Conservation (phyloP, 2,888 invertebrate genomes). For the Chrysina gloriosa region DNA sequence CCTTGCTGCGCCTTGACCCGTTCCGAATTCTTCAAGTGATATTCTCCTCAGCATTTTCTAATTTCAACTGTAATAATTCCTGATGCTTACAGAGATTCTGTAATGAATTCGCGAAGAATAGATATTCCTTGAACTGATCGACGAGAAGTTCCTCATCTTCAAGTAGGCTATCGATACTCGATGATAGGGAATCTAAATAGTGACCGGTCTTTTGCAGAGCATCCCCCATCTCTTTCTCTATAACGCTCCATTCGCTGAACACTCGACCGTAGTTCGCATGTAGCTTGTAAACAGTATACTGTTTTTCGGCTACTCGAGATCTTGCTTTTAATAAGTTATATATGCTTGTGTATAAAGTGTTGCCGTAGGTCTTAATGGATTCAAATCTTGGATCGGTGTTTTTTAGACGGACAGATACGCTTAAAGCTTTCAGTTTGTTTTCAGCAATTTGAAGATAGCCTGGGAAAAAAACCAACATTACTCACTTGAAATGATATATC, state of each 20-base stretch:
- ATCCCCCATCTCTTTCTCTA: conserved; percentile 84
- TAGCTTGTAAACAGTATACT: conserved; percentile 81
- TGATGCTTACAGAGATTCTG: conserved; percentile 81
- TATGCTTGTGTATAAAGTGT: conserved; percentile 74
- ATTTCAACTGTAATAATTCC: conserved; percentile 77
- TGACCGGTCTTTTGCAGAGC: conserved; percentile 78
- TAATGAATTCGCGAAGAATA: conserved; percentile 80
- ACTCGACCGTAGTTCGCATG: conserved; percentile 85
- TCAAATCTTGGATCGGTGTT: conserved; percentile 81
- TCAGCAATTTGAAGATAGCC: conserved; percentile 82
- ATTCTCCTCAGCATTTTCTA: conserved; percentile 77
- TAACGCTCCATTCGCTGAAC: conserved; percentile 87
- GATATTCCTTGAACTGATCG: conserved; percentile 86
- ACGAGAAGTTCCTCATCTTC: conserved; percentile 87
- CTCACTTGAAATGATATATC: no score
- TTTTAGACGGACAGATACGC: conserved; percentile 79
- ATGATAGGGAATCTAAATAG: conserved; percentile 68
- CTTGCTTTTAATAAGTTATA: conserved; percentile 72
- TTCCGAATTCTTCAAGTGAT: conserved; percentile 67
- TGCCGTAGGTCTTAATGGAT: conserved; percentile 79
- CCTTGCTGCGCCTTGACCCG: conserved; percentile 72
- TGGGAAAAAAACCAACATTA: conserved; percentile 59
- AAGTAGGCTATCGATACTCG: conserved; percentile 76
- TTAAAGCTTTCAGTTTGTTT: conserved; percentile 80
- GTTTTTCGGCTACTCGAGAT: conserved; percentile 79